Base-by-base conservation (phyloP, 1,140 invertebrate genomes). In the Lutraria rhynchaena region DNA sequence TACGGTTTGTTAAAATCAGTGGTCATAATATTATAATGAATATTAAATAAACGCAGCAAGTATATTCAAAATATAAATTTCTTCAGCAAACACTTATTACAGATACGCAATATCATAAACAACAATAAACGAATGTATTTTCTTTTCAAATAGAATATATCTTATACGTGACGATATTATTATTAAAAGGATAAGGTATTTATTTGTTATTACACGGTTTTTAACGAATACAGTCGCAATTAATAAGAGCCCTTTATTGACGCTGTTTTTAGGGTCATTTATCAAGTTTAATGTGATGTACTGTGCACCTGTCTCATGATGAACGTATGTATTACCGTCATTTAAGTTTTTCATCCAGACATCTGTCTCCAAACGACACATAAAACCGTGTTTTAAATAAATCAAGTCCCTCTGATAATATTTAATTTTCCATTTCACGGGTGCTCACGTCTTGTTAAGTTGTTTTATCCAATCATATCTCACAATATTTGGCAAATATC, bases 351-450 rank as follows among this genome's bases (percentile, higher is more conserved):
- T n/a, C 49, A 60, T 75, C 55, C 27, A 77, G 61, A 57, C 75
- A 67, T 58, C 60, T 77, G 75, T 77, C 63, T 51, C 75, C 63
- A 65, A n/a, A 24, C 49, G 63, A 53, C 60, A 77, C 58, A 67
- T 77, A 67, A 77, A 77, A 61, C 61, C 41, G 17, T 41, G 75
- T 67, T 77, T 41, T 35, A 67, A 65, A 77, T 77, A 67, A 77
- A 77, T 77, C 76, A 80, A 31, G 3, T 24, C 55, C 27, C 57
- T 58, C 61, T 31, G 29, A 70, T 58, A 69, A 69, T 70, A 70
- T 80, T 80, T 80, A 69, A 80, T 69, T 80, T 70, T 80, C 57
- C 76, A 80, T 67, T 69, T 69, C 63, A 78, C 65, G 63, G 71
- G 37, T 74, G 55, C n/a, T 29, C 31, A 33, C 53, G 17, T 24